Conservation (phyloP, 2,113 vertebrate genomes). For the Passer montanus region DNA sequence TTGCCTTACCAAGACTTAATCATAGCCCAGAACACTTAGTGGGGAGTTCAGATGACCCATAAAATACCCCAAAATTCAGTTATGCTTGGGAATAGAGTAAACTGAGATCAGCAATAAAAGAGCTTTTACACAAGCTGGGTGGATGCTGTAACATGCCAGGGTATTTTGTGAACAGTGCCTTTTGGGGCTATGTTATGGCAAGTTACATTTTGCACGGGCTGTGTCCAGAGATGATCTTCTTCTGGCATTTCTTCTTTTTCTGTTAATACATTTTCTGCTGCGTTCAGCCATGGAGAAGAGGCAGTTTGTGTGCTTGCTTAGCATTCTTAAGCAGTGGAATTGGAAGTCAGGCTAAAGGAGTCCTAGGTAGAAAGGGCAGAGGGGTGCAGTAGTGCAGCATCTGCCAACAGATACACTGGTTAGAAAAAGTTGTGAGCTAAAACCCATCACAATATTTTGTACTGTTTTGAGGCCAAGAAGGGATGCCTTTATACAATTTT, state of each 20-base stretch:
- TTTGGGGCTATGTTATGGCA: constrained; percentile 29
- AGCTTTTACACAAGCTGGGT: constrained; percentile 5
- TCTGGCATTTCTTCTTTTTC: neutral
- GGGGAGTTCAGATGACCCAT: neutral
- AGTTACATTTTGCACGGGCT: constrained; percentile 17
- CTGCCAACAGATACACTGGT: neutral
- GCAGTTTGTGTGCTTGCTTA: neutral
- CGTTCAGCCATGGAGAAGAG: neutral
- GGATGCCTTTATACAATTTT: neutral
- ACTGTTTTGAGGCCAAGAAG: neutral
- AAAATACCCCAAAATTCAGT: neutral
- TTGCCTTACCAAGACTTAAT: neutral
- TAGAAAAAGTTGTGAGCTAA: neutral
- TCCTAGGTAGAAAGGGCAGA: neutral
- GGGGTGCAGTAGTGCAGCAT: neutral
- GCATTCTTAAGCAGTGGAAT: neutral
- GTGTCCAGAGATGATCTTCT: neutral
- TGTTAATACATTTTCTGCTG: neutral
- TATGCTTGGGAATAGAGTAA: constrained; percentile 3
- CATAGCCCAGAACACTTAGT: neutral
- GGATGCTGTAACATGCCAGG: constrained; percentile 43
- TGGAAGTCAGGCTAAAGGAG: neutral
- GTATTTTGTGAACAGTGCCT: constrained; percentile 12
- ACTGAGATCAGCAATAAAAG: constrained; percentile 40
- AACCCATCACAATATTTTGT: neutral